Base-by-base conservation (phyloP, 2,113 vertebrate species). In the Probosciger aterrimus region DNA sequence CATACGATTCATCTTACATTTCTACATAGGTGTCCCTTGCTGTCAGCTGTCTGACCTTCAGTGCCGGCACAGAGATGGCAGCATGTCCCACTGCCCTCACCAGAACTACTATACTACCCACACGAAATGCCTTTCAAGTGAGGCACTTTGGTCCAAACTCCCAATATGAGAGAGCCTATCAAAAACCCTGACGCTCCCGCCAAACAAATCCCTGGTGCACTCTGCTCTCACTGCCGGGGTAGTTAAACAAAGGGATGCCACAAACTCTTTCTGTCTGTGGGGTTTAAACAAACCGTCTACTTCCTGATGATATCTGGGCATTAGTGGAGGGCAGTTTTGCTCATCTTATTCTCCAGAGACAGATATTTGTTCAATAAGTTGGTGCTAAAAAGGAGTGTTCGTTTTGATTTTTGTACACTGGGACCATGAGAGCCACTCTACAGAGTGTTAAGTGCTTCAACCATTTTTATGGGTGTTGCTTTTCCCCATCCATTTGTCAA, bases 171-270 rank as follows among this genome's bases (percentile, higher is more conserved):
- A 49, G 8, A 0, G 0, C 35, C 86, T 50, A 53, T 74, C 43
- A 71, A 68, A 68, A 88, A 67, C 50, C 17, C 35, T 18, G 60
- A 41, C 22, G 4, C 5, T 75, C 37, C 31, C 0, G 0, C 18
- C 0, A 0, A 83, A 78, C 44, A 78, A 84, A 92, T 69, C 83
- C 37, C n/a, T 71, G 1, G 0, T 0, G 0, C 0, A 0, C 30
- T 88, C 33, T 35, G 33, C 47, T 75, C 60, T 81, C 2, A 0
- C 39, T 73, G 22, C 80, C 3, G 3, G n/a, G 18, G n/a, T 23
- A 77, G 59, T 46, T 74, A 69, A 84, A 71, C 55, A 76, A 85
- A 88, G n/a, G 37, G 31, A 50, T 64, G 63, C n/a, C 73, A 71
- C 55, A 81, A 84, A 78, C 43, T 23, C 35, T 44, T 78, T 71